These are phyloP conservation scores for Polyommatus icarus DNA, from an alignment of 2,888 invertebrate genomes.

Conservation along the genomic window DNA sequence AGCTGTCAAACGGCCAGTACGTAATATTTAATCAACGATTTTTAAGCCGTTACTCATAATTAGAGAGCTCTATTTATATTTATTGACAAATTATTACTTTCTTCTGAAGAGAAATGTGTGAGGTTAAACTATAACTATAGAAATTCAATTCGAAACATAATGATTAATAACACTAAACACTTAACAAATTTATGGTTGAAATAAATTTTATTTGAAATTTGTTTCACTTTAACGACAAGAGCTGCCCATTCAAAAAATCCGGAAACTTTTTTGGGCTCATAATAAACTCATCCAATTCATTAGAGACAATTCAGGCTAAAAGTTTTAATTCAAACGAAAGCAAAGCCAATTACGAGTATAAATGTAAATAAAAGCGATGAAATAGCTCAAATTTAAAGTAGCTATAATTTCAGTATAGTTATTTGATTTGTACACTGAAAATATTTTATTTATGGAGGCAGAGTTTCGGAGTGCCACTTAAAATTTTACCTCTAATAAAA, in stretches of 20 bases:
- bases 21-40: background rate
- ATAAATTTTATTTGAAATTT: background rate
- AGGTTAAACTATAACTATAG: background rate
- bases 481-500: slow-evolving; percentile 21
- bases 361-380: slow-evolving; percentile 26
- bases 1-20: slow-evolving; percentile 20
- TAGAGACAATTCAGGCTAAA: slow-evolving; percentile 3
- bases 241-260: background rate
- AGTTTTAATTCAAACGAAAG: slow-evolving; percentile 2
- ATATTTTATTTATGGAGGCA: slow-evolving; percentile 24
- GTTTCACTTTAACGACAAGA: background rate
- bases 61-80: background rate
- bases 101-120: too few relatives aligned
- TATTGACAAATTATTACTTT: too few relatives aligned
- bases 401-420: background rate
- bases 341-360: slow-evolving; percentile 4
- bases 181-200: background rate
- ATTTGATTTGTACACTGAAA: slow-evolving; percentile 21
- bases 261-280: background rate
- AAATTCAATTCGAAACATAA: background rate
- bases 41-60: slow-evolving; percentile 9
- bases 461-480: slow-evolving; percentile 12
- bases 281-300: slow-evolving; percentile 11
- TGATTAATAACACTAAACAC: background rate
- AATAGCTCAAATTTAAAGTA: slow-evolving; percentile 7